Evolutionary conservation across 2,797 vertebrate genomes (phyloP).

Genomic region (Myotis pilosus): DNA sequence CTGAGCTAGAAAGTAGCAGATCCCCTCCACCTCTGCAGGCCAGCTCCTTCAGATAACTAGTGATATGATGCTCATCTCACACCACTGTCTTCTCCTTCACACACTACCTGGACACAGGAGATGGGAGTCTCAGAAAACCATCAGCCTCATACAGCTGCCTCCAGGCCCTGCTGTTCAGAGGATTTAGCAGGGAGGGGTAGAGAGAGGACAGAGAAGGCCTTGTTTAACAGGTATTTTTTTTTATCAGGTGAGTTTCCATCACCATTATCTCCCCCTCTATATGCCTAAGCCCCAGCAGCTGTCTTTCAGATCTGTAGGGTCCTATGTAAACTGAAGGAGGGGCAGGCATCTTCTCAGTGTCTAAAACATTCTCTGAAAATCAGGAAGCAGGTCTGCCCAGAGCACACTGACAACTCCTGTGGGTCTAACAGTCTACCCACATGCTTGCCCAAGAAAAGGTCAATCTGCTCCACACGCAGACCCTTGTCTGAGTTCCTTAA

Average conservation of each 20-base stretch:
- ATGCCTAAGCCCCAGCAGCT: neutral
- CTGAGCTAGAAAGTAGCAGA: neutral
- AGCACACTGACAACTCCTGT: neutral
- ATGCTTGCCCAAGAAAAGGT: neutral
- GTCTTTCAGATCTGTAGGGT: neutral
- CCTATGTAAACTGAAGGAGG: neutral
- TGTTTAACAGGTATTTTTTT: neutral
- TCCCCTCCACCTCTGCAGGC: neutral
- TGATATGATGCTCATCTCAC: neutral
- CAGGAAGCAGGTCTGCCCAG: neutral
- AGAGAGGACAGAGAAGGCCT: neutral
- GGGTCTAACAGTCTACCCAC: neutral
- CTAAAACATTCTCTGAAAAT: neutral
- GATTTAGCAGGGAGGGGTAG: neutral
- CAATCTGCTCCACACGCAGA: neutral
- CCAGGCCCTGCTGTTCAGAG: neutral
- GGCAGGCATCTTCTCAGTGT: neutral
- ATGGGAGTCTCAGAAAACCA: neutral
- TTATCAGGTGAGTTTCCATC: neutral
- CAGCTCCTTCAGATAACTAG: neutral
- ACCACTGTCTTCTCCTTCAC: neutral
- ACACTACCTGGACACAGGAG: neutral
- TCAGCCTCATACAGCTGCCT: neutral
- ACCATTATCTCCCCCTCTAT: neutral
- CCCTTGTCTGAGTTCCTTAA: neutral